Percentiles rank a stretch among this genome's conserved stretches.
Conservation (phyloP, 2,113 vertebrate genomes). For the Malaclemys terrapin region DNA sequence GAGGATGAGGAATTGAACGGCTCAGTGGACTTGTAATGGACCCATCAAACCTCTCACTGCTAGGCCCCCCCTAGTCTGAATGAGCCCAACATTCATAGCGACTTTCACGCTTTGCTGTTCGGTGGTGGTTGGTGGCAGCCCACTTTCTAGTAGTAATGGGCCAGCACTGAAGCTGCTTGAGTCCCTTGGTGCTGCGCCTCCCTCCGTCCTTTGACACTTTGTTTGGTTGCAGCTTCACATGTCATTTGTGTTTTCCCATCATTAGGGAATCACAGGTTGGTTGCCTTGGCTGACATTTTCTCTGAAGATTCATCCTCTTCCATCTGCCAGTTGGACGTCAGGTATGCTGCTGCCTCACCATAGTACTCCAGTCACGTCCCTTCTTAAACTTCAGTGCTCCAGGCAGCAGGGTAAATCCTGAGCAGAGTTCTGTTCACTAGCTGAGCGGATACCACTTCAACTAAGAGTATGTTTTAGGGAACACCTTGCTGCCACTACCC, state of each 20-base stretch:
- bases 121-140: background rate
- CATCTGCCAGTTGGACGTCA: constrained; percentile 88
- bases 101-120: background rate
- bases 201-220: background rate
- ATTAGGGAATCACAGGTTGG: constrained; percentile 86
- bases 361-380: background rate
- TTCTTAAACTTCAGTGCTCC: background rate
- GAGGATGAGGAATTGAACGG: background rate
- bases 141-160: background rate
- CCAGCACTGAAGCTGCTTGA: background rate
- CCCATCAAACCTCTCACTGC: background rate
- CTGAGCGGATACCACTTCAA: background rate
- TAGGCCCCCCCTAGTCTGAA: background rate
- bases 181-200: background rate
- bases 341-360: constrained; percentile 73
- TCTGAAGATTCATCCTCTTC: constrained; percentile 83
- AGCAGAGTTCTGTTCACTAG: background rate
- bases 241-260: background rate
- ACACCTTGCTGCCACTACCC: background rate
- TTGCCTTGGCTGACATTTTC: constrained; percentile 88
- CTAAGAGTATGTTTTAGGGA: background rate
- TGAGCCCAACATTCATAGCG: background rate
- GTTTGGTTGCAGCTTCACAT: background rate
- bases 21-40: background rate
- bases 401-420: background rate